A percentile compares a stretch with the other conserved stretches of the same genome.
Conservation (phyloP, 2,797 vertebrate species). For the Melanotaenia maccullochi region DNA sequence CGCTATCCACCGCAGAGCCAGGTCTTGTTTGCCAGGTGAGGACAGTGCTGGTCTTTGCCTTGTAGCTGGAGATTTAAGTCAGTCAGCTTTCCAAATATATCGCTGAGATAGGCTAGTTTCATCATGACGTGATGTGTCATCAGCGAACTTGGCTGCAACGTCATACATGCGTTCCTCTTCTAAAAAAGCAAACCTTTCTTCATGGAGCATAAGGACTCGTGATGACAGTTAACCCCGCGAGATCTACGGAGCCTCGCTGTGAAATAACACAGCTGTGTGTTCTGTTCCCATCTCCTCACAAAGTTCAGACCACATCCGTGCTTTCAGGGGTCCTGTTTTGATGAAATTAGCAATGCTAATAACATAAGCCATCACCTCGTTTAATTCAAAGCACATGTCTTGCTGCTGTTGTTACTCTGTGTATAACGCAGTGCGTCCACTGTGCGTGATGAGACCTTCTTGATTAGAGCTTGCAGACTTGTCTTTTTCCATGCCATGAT, state of each 20-base stretch:
- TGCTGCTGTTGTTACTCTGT: no score
- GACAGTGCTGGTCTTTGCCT: no score
- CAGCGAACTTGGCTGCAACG: not conserved
- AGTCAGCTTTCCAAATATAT: conserved; percentile 15
- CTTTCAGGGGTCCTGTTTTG: no score
- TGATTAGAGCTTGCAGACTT: no score
- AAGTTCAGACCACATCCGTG: not conserved
- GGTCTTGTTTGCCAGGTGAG: not conserved
- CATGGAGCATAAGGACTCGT: not conserved
- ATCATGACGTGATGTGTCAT: not conserved
- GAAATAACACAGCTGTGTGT: not conserved
- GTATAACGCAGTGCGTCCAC: no score
- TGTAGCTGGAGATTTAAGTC: not conserved
- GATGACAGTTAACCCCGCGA: not conserved
- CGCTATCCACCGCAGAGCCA: no score
- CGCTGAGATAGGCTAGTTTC: conserved; percentile 1
- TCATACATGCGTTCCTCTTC: not conserved
- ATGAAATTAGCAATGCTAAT: no score
- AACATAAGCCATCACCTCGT: no score
- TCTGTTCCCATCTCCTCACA: conserved; percentile 1
- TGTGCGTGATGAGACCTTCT: no score
- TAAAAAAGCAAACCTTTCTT: not conserved
- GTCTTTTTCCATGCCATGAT: no score
- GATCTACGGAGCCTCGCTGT: not conserved
- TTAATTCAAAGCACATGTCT: not conserved